A percentile compares a stretch with the other conserved stretches of the same genome.
These are phyloP conservation scores for Oncorhynchus mykiss DNA, from an alignment of 2,113 vertebrate genomes.

Conservation along the genomic window DNA sequence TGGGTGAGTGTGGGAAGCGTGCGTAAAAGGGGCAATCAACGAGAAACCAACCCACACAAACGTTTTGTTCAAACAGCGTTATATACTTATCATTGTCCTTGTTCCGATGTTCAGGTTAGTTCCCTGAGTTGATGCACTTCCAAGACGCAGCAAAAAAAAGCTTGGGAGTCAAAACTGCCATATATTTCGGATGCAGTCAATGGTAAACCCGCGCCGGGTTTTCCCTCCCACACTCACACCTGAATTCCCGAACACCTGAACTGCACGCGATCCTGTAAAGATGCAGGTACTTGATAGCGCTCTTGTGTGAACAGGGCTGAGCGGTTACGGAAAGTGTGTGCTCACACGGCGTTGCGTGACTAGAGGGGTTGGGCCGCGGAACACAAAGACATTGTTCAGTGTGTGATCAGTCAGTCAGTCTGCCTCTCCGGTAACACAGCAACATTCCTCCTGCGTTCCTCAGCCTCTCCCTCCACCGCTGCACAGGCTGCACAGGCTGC, in stretches of 20 bases:
- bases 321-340: constrained; percentile 3
- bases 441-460: constrained; percentile 55
- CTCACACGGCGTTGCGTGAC: constrained; percentile 33
- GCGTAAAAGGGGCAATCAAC: not conserved
- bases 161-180: not conserved
- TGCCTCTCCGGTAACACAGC: constrained; percentile 10
- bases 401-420: constrained; percentile 6
- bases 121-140: no score
- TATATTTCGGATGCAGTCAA: not conserved
- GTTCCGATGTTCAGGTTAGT: no score
- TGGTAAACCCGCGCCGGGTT: not conserved
- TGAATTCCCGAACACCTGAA: constrained; percentile 5
- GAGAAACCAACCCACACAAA: not conserved
- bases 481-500: not conserved
- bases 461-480: constrained; percentile 10
- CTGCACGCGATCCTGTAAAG: not conserved
- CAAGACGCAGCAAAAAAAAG: no score
- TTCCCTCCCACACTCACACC: not conserved
- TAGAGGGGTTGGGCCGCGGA: constrained; percentile 15
- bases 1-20: not conserved
- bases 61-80: no score
- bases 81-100: no score
- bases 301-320: not conserved
- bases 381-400: constrained; percentile 37
- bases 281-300: not conserved